Evolutionary conservation across 1,140 invertebrate genomes (phyloP), one percentile per base, ranked within the genome.

Genomic region (Hyles euphorbiae): DNA sequence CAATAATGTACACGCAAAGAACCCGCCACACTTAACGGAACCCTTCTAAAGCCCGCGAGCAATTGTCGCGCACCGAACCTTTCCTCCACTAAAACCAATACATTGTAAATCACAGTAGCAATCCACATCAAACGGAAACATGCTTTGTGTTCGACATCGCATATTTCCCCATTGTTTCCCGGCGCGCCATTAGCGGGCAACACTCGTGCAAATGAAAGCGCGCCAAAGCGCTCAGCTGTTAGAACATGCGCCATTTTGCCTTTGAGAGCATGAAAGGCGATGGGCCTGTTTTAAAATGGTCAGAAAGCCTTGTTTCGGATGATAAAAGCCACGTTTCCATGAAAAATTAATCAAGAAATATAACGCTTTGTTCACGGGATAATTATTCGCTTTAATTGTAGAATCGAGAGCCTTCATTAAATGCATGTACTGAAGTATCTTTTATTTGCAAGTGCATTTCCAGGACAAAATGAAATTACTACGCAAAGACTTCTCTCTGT

Each of bases 81-180:
- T 68, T 68, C 57, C 50, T 68, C 63, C 63, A 67, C 61, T 72
- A 68, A 56, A 68, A 54, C 55, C 58, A 53, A 68, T 66, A 62
- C 65, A 58, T 34, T 45, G 44, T 43, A 54, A 68, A 70, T 71
- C 68, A 64, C 74, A 67, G 74, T 63, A 73, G 70, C 75, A 71
- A 79, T 81, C 68, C 71, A 78, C 78, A 79, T 83, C 78, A 83
- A 85, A 83, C 79, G 78, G 64, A 74, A 79, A 74, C 69, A 60
- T 73, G 63, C 76, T 81, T 79, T 83, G 74, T 83, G 78, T 67
- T 70, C 74, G 68, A 75, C 75, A 67, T 73, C 72, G 65, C 69
- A 65, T 61, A 63, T 78, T 81, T 60, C 63, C 65, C 74, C 72
- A 81, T 85, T 85, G 82, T 85, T 83, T 77, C 72, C 68, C 70